Evolutionary conservation across 2,888 invertebrate genomes (phyloP), one percentile per base, ranked within the genome.

Genomic region (Allygus modestus): DNA sequence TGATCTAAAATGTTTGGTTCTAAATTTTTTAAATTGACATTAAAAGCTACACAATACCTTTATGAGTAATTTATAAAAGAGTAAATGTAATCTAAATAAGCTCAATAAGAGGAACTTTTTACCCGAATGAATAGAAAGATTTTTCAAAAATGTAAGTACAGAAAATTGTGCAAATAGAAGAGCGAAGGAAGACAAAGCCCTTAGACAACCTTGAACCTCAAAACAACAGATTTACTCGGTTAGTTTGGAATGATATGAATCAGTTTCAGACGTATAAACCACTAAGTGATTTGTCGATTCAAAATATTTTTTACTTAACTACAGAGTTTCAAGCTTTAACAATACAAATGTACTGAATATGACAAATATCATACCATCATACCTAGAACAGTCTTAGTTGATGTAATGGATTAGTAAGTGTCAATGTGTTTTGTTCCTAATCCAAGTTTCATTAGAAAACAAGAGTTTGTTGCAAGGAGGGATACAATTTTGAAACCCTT

Each of bases 101-200:
- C 79, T 79, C 79, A 58, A 41, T 20, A 79, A 58, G 33, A 79
- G 79, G 79, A 79, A 79, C 79, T 79, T 79, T 37, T 46, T 0
- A 79, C 79, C 79, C 1, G 4, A 58, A 37, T 58, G 51, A 41
- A 46, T 77, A 71, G 23, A 77, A 43, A 77, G 9, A 26, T 28
- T 54, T n/a, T 58, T 33, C n/a, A 79, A 79, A 58, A 20, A 73
- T 9, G n/a, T 73, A 37, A 73, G 65, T 65, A 73, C 73, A 41
- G 41, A 11, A 73, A 23, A 23, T 37, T 79, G 58, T 54, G 31
- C 20, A 79, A 12, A 54, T 1, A 37, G 9, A 1, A 23, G 11
- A 20, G 33, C 7, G n/a, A 79, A 79, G 23, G 33, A 79, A 58
- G 28, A 79, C 20, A 31, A 54, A 79, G 79, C 58, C 58, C 54